phyloP scores from a whole-genome alignment of 2,797 vertebrate species.

The Crax fasciolata region DNA sequence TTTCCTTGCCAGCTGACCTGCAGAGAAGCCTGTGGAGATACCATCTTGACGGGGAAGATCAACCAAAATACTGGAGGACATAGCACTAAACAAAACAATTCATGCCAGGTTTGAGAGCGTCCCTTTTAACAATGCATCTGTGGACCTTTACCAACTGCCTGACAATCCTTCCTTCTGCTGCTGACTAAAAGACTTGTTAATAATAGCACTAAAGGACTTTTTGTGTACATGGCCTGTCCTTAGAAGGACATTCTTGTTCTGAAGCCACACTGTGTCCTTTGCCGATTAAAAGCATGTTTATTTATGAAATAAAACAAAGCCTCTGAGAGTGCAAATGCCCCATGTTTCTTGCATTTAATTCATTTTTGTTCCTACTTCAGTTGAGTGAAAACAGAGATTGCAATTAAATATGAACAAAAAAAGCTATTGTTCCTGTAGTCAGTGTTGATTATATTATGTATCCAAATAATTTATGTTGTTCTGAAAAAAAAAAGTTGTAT shows the following conservation, averaged over 20 bases:
- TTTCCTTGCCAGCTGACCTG: neutral
- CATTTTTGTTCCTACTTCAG: neutral
- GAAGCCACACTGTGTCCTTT: neutral
- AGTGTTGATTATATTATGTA: neutral
- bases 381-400: neutral
- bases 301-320: neutral
- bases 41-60: neutral
- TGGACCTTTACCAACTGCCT: neutral
- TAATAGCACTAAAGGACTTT: neutral
- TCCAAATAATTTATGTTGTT: neutral
- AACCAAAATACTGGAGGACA: neutral
- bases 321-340: neutral
- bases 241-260: neutral
- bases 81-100: neutral
- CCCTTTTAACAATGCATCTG: neutral
- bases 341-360: neutral
- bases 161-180: neutral
- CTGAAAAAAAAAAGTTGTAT: neutral
- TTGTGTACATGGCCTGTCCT: neutral
- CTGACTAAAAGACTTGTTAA: neutral
- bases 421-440: neutral
- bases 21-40: neutral
- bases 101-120: neutral
- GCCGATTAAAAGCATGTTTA: neutral
- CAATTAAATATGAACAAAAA: neutral